Base-by-base conservation (phyloP, 2,888 invertebrate species). In the Meteorus cinctellus region DNA sequence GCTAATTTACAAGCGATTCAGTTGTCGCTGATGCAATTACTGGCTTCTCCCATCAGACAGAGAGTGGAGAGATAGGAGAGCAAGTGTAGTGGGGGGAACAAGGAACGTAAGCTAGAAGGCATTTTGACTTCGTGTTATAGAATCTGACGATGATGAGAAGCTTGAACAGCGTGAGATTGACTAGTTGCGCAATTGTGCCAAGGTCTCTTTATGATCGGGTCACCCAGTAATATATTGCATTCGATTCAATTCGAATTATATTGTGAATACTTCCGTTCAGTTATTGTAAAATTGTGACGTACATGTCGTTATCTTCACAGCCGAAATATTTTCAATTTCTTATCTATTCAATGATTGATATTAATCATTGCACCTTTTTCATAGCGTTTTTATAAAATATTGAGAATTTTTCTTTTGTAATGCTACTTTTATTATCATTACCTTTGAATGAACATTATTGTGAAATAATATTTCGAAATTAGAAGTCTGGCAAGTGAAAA, bases 131-230 rank as follows among this genome's bases (percentile, higher is more conserved):
- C 4, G 48, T 48, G 4, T n/a, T 48, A 48, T 48, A 48, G n/a
- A n/a, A 48, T 48, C n/a, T 34, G 63, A 34, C 29, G 63, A 63
- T 34, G 63, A 31, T 63, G 63, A 63, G 31, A 34, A 31, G 31
- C 36, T 31, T 31, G 36, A 36, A 34, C 24, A 63, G 16, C 29
- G 12, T 65, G 10, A 65, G 65, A 36, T 55, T 55, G 36, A 34
- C 34, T 65, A 65, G 65, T 65, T 65, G 34, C 36, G 41, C 41
- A 65, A 65, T 34, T 34, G 34, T 65, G 65, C 65, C 65, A 65
- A 65, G 65, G 63, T 34, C 31, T 31, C n/a, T 63, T n/a, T 31
- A 19, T 63, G 59, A 29, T 60, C 29, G 19, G 59, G 62, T 62
- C 31, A 62, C n/a, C 12, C 14, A 6, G 16, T 62, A 31, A 62